These are phyloP conservation scores for Akabosia matsudoensis DNA, from an alignment of 1,140 invertebrate species.

Conservation along the genomic window DNA sequence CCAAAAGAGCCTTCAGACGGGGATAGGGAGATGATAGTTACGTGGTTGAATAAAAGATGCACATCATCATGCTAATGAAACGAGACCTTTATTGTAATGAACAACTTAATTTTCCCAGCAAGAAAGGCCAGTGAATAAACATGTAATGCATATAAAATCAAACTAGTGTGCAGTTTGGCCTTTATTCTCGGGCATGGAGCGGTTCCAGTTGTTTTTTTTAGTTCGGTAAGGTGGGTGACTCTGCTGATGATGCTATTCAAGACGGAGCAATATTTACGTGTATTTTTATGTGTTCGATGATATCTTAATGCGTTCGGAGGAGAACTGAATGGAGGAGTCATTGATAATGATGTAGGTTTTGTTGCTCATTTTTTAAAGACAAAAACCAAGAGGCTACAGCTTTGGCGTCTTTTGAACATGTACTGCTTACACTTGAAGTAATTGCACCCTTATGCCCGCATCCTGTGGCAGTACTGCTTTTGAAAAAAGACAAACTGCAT, in stretches of 20 bases:
- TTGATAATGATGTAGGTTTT: conserved; percentile 9
- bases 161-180: too few species aligned
- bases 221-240: not conserved
- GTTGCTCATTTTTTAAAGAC: not conserved
- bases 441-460: too few species aligned
- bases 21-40: not conserved
- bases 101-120: conserved; percentile 14
- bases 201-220: not conserved
- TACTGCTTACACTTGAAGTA: too few species aligned
- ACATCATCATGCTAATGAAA: conserved; percentile 21
- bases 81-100: conserved; percentile 23
- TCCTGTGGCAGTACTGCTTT: too few species aligned
- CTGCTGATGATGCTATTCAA: not conserved
- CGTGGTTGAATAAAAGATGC: conserved; percentile 6
- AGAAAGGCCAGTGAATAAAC: not conserved
- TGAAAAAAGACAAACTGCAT: too few species aligned
- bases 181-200: too few species aligned
- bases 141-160: not conserved
- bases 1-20: not conserved
- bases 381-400: not conserved
- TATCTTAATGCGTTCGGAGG: conserved; percentile 14
- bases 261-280: not conserved
- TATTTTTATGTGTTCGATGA: conserved; percentile 19
- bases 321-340: not conserved
- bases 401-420: too few species aligned